Evolutionary conservation across 2,888 invertebrate genomes (phyloP).

Genomic region (Campoletis raptor): DNA sequence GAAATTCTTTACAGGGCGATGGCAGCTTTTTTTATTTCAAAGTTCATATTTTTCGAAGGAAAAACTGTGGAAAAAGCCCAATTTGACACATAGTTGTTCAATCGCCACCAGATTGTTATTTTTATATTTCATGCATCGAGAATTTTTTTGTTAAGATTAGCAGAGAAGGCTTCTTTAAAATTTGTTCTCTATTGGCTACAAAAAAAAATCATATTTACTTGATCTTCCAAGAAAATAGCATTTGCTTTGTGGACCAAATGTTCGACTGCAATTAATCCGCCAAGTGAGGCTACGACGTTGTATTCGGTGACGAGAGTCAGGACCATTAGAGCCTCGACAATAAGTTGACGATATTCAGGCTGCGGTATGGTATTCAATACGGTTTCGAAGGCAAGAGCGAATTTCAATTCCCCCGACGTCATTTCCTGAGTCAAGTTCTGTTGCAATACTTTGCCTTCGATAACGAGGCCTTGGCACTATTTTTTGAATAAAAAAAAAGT

Average conservation of each 20-base stretch:
- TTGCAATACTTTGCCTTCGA: slow-evolving; percentile 95
- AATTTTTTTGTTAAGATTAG: too few relatives aligned
- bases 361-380: slow-evolving; percentile 98
- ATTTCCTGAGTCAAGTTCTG: slow-evolving; percentile 99
- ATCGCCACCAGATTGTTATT: too few relatives aligned
- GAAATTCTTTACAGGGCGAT: too few relatives aligned
- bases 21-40: too few relatives aligned
- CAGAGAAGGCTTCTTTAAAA: too few relatives aligned
- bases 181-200: too few relatives aligned
- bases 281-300: slow-evolving; percentile 91
- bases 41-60: too few relatives aligned
- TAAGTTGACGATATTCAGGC: slow-evolving; percentile 98
- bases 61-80: too few relatives aligned
- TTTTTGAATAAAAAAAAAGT: slow-evolving; percentile 28
- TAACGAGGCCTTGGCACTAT: slow-evolving; percentile 96
- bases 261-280: slow-evolving; percentile 94
- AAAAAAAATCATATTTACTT: slow-evolving; percentile 87
- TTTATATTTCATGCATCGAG: too few relatives aligned
- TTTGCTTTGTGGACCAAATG: slow-evolving; percentile 97
- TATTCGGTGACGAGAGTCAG: slow-evolving; percentile 96
- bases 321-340: slow-evolving; percentile 99
- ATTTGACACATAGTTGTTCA: too few relatives aligned
- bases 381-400: slow-evolving; percentile 98
- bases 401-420: slow-evolving; percentile 99
- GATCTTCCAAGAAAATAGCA: slow-evolving; percentile 97